Percentiles rank a stretch among this genome's conserved stretches.
Conservation (phyloP, 2,888 invertebrate genomes). For the Eupithecia vulgata region DNA sequence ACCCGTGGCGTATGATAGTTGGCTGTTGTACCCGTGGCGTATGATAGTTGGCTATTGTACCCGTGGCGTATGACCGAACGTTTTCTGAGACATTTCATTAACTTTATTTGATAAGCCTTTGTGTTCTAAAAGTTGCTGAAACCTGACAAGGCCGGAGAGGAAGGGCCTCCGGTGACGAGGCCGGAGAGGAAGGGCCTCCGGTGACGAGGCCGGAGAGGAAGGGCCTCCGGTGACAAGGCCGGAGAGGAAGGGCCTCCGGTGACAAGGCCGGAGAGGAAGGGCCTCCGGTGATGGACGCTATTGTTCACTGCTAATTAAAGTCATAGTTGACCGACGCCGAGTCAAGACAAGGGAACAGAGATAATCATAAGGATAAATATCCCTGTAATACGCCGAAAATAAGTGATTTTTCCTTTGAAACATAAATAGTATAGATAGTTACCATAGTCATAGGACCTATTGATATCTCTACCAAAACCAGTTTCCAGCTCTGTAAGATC, state of each 20-base stretch:
- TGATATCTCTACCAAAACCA: neutral
- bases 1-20: too few relatives aligned
- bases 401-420: neutral
- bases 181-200: neutral
- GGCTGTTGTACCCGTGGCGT: too few relatives aligned
- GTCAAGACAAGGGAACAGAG: neutral
- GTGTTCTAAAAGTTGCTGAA: neutral
- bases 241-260: neutral
- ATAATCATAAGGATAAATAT: neutral
- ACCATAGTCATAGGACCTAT: too few relatives aligned
- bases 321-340: neutral
- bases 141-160: neutral
- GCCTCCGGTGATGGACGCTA: neutral
- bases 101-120: conserved; percentile 10
- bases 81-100: conserved; percentile 14
- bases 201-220: neutral
- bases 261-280: neutral
- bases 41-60: conserved; percentile 49
- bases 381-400: neutral
- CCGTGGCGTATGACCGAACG: conserved; percentile 42
- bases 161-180: too few relatives aligned
- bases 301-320: neutral
- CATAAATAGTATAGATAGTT: neutral
- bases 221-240: neutral
- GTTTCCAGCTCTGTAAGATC: neutral